phyloP scores from a whole-genome alignment of 2,113 vertebrate species.

The Silurus meridionalis region DNA sequence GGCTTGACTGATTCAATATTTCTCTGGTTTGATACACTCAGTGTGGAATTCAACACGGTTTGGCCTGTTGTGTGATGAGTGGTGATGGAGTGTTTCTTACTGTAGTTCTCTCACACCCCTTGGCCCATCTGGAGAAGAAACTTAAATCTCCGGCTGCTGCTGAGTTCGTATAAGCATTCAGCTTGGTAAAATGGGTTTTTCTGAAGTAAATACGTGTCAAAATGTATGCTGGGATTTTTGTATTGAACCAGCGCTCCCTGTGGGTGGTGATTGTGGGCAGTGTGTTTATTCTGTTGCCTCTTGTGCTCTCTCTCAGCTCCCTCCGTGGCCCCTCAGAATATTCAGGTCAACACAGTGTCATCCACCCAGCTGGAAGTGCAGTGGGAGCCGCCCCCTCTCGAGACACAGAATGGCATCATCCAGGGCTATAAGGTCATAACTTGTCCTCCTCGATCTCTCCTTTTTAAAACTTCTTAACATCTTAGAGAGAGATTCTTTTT shows the following conservation, averaged over 20 bases:
- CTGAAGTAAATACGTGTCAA: not conserved
- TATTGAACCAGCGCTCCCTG: not conserved
- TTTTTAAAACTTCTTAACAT: not conserved
- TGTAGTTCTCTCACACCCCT: not conserved
- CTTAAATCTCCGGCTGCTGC: not conserved
- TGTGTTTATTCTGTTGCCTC: not conserved
- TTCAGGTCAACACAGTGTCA: constrained; percentile 79
- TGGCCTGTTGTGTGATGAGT: constrained; percentile 25
- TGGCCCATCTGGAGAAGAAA: not conserved
- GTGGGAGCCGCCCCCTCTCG: constrained; percentile 87
- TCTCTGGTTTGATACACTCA: constrained; percentile 9
- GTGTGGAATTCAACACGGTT: constrained; percentile 2
- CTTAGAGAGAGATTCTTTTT: constrained; percentile 17
- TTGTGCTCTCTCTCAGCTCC: constrained; percentile 75
- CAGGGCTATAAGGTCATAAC: constrained; percentile 93
- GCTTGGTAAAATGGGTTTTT: constrained; percentile 11
- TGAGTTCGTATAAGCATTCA: not conserved
- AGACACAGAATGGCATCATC: constrained; percentile 94
- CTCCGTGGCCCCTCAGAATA: constrained; percentile 85
- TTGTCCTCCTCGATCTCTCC: constrained; percentile 30
- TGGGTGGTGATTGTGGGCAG: not conserved
- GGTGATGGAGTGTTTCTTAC: not conserved
- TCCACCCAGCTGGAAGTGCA: constrained; percentile 88
- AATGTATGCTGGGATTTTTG: constrained; percentile 18
- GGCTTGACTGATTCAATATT: constrained; percentile 38